Conservation (phyloP, 2,888 invertebrate genomes). For the Timandra comae region DNA sequence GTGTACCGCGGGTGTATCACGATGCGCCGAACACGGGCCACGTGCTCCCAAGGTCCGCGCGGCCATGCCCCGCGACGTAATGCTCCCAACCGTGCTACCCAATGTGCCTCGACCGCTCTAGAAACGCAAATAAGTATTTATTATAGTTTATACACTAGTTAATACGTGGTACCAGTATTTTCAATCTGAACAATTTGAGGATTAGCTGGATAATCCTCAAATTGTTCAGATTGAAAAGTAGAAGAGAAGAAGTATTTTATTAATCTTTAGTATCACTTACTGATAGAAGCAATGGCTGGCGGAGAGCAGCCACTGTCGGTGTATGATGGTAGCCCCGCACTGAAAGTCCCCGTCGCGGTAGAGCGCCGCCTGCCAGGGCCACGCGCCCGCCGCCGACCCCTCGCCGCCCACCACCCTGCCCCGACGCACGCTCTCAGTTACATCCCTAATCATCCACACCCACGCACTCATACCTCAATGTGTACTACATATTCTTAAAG, state of each 20-base stretch:
- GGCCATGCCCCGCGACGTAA: conserved; percentile 83
- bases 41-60: conserved; percentile 85
- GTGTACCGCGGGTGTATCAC: conserved; percentile 85
- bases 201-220: too few relatives aligned
- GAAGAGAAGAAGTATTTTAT: too few relatives aligned
- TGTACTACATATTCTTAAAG: too few relatives aligned
- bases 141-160: too few relatives aligned
- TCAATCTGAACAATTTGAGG: too few relatives aligned
- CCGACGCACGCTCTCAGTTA: conserved; percentile 64
- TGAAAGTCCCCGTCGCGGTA: conserved; percentile 91
- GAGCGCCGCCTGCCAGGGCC: conserved; percentile 92
- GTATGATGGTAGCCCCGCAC: conserved; percentile 86
- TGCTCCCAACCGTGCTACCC: conserved; percentile 88
- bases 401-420: conserved; percentile 88
- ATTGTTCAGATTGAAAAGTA: background rate
- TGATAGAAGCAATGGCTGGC: conserved; percentile 90
- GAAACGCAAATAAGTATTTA: background rate
- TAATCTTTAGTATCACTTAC: conserved; percentile 75
- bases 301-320: conserved; percentile 84
- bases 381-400: conserved; percentile 84
- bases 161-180: background rate
- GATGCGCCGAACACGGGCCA: conserved; percentile 79
- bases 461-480: too few relatives aligned
- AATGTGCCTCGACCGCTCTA: conserved; percentile 84
- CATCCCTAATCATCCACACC: conserved; percentile 8